Evolutionary conservation across 2,797 vertebrate species (phyloP).

Genomic region (Myioborus miniatus): DNA sequence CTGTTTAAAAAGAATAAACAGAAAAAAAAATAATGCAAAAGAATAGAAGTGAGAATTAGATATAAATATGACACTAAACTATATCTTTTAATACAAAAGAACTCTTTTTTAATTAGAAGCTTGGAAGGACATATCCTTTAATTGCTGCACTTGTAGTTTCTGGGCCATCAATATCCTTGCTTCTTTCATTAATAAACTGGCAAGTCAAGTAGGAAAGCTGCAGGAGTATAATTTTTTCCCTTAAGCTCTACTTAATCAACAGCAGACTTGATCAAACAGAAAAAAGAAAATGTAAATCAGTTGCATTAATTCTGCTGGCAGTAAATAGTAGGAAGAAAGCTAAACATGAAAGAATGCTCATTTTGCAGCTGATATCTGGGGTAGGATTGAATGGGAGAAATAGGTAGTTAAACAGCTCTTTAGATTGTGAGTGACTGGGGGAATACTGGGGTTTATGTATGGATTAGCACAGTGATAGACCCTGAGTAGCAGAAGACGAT

Average conservation of each 20-base stretch:
- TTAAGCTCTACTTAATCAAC: constrained; percentile 80
- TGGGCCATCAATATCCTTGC: constrained; percentile 77
- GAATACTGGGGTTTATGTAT: constrained; percentile 84
- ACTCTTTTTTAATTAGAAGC: constrained; percentile 76
- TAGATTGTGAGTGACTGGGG: constrained; percentile 77
- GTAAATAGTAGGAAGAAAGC: constrained; percentile 72
- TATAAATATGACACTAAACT: constrained; percentile 53
- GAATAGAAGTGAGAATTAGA: constrained; percentile 26
- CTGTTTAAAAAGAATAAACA: constrained; percentile 26
- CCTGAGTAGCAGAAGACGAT: constrained; percentile 84
- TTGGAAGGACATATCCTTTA: constrained; percentile 77
- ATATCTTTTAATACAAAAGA: constrained; percentile 66
- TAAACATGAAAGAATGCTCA: constrained; percentile 67
- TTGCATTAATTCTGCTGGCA: constrained; percentile 74
- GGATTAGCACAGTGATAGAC: constrained; percentile 89
- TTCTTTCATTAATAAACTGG: constrained; percentile 84
- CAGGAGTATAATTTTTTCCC: constrained; percentile 69
- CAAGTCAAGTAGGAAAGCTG: constrained; percentile 75
- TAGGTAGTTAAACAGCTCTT: constrained; percentile 76
- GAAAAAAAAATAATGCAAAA: neutral
- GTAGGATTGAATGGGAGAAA: constrained; percentile 56
- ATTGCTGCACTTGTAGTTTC: constrained; percentile 78
- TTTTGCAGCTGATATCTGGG: constrained; percentile 52
- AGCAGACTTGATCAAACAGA: constrained; percentile 76
- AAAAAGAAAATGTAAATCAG: constrained; percentile 78